Percentiles rank a stretch among this genome's conserved stretches.
Conservation (phyloP, 2,888 invertebrate genomes). For the Leucoptera coffeella region DNA sequence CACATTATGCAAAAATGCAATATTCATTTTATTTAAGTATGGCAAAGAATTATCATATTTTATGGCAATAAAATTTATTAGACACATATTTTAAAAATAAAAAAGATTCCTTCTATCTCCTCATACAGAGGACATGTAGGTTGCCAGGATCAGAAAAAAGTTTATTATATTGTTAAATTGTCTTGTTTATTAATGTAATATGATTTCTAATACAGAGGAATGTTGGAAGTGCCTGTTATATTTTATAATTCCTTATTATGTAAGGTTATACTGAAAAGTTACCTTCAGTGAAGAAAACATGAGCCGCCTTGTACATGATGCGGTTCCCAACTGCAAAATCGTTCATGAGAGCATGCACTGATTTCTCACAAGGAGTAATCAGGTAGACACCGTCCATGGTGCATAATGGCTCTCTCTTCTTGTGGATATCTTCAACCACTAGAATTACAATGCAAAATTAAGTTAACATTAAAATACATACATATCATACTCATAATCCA, state of each 20-base stretch:
- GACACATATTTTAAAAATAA: too few species aligned
- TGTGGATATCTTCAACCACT: constrained; percentile 98
- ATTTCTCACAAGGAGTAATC: constrained; percentile 93
- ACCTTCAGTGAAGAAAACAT: constrained; percentile 99
- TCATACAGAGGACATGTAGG: too few species aligned
- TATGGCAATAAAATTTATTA: too few species aligned
- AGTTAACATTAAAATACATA: constrained; percentile 4
- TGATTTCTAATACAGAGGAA: not conserved
- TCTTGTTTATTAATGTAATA: not conserved
- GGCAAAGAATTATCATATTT: too few species aligned
- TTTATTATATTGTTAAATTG: not conserved
- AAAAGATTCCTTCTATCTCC: too few species aligned
- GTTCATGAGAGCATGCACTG: constrained; percentile 82
- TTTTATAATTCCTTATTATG: too few species aligned
- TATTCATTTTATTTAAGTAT: too few species aligned
- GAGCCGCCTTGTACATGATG: constrained; percentile 88
- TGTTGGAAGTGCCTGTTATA: not conserved
- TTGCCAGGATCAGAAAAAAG: constrained; percentile 4
- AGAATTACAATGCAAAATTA: constrained; percentile 3
- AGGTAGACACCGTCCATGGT: constrained; percentile 98
- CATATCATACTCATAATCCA: too few species aligned
- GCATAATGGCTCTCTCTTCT: constrained; percentile 91
- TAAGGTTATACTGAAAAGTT: too few species aligned
- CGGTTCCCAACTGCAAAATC: constrained; percentile 87
- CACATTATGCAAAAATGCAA: too few species aligned